Base-by-base conservation (phyloP, 2,888 invertebrate genomes). In the Gortyna flavago region DNA sequence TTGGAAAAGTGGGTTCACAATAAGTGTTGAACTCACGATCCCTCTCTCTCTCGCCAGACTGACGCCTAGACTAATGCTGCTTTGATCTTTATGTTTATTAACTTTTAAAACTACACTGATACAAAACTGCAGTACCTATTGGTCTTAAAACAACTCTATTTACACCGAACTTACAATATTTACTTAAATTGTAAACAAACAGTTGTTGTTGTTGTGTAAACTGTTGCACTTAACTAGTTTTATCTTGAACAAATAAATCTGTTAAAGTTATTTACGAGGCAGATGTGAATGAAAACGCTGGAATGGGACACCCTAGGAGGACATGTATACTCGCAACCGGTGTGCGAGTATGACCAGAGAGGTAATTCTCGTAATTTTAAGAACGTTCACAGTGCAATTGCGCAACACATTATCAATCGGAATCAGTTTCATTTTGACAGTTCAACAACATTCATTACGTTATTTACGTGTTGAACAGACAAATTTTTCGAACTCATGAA, bases 211-310 rank as follows among this genome's bases (percentile, higher is more conserved):
- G 54, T 54, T 70, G 44, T 57, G 41, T 61, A 72, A 72, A 57
- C 64, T 48, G 48, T 25, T 62, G 18, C 21, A 54, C 4, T 0
- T 25, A 21, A 35, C 25, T 16, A 35, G 29, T 57, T 70, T 70
- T 61, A n/a, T 83, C 16, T 61, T 16, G 51, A 79, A 70, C 59
- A 57, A 77, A 76, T 75, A 65, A 29, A 13, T 69, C 61, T 57
- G 44, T 44, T 44, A 44, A 16, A 44, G 44, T 16, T 5, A 44
- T 44, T 44, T 44, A 44, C 5, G 16, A 44, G 44, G 1, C 48
- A 48, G 48, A 21, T 48, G 48, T 48, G 21, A 21, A 18, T 48
- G 18, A 16, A 44, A 44, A 44, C 16, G 44, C 44, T 16, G 44
- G 13, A 16, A 16, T 41, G 13, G 38, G 9, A 38, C 44, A 5